A percentile compares a stretch with the other conserved stretches of the same genome.
Evolutionary conservation across 2,797 vertebrate species (phyloP).

Genomic region (Mormyrops boulengeri): DNA sequence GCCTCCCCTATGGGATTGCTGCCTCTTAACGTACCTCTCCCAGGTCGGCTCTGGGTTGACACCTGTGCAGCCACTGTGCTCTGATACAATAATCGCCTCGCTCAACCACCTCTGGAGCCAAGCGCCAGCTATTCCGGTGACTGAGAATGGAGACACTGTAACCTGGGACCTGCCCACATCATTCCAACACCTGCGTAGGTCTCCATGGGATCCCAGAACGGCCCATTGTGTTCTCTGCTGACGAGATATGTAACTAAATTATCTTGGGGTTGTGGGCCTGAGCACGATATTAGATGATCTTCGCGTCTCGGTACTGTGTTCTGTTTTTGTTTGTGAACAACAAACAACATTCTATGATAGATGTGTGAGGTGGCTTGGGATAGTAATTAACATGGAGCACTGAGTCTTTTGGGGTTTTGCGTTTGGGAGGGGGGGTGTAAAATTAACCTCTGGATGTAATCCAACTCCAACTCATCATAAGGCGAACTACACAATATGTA

Average conservation of each 20-base stretch:
- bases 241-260: conserved; percentile 32
- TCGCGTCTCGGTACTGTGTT: conserved; percentile 28
- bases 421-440: neutral
- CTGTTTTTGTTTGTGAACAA: conserved; percentile 35
- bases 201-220: conserved; percentile 38
- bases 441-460: neutral
- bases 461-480: neutral
- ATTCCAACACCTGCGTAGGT: conserved; percentile 60
- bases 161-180: conserved; percentile 48
- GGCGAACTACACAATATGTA: neutral
- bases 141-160: conserved; percentile 38
- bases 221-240: conserved; percentile 32
- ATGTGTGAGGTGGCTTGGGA: conserved; percentile 22
- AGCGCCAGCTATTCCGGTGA: conserved; percentile 44
- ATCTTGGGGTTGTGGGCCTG: conserved; percentile 26
- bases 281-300: neutral
- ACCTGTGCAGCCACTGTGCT: conserved; percentile 56
- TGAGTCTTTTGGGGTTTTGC: neutral
- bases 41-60: conserved; percentile 50
- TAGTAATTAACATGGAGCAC: neutral
- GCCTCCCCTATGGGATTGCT: conserved; percentile 53
- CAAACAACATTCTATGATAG: conserved; percentile 40
- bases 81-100: conserved; percentile 64
- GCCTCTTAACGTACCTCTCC: conserved; percentile 26
- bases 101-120: conserved; percentile 38